phyloP scores from a whole-genome alignment of 1,140 invertebrate species.

The Eriosoma lanigerum region DNA sequence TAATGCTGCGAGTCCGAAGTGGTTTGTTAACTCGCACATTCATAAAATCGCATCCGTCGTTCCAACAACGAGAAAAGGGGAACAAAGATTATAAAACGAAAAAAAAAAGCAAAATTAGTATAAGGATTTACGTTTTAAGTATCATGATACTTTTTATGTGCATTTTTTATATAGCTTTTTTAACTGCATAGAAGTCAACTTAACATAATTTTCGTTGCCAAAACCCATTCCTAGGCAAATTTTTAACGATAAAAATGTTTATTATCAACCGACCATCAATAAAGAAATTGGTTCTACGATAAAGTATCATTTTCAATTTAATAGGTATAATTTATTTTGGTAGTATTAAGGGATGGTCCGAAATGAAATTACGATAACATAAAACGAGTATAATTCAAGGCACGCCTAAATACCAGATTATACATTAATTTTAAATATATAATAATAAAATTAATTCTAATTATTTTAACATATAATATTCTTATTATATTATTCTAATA shows the following conservation, averaged over 20 bases:
- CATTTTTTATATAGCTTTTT: constrained; percentile 19
- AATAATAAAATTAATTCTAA: too few relatives aligned
- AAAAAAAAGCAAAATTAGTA: constrained; percentile 32
- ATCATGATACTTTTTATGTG: constrained; percentile 11
- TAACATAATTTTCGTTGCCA: background rate
- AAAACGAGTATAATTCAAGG: too few relatives aligned
- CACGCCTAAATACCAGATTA: too few relatives aligned
- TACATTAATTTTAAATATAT: too few relatives aligned
- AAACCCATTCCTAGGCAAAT: background rate
- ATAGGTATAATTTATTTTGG: too few relatives aligned
- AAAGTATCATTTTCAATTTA: background rate
- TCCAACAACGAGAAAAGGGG: background rate
- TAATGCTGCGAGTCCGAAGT: constrained; percentile 35
- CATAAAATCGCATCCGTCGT: constrained; percentile 22
- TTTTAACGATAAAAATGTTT: background rate
- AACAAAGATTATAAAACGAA: background rate
- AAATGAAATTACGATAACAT: too few relatives aligned
- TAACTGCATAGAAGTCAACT: background rate
- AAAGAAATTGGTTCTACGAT: background rate
- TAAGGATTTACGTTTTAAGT: constrained; percentile 32
- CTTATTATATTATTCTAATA: too few relatives aligned
- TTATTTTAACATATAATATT: too few relatives aligned
- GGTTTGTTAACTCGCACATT: constrained; percentile 38
- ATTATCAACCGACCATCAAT: background rate
- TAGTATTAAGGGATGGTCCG: too few relatives aligned